Conservation (phyloP, 2,113 vertebrate genomes). For the Delphinus delphis region DNA sequence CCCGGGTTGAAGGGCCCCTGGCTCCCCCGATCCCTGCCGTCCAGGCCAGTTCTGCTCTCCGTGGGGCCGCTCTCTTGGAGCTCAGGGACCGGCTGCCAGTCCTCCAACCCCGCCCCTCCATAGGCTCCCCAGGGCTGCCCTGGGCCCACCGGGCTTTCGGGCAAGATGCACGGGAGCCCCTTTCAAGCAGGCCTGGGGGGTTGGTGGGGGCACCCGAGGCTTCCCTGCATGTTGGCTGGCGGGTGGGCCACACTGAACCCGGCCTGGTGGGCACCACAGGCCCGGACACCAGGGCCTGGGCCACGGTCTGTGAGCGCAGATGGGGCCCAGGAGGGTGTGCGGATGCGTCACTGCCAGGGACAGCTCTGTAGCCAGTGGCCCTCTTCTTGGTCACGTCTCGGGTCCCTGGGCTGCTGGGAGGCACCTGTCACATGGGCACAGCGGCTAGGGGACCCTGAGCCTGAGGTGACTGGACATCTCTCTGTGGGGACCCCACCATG, state of each 20-base stretch:
- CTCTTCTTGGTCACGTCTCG: rapidly evolving
- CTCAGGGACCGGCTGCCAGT: background rate
- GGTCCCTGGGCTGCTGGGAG: background rate
- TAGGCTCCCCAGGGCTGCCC: background rate
- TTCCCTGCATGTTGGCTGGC: too few species aligned
- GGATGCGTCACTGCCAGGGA: background rate
- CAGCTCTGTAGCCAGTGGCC: rapidly evolving
- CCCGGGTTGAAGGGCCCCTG: rapidly evolving
- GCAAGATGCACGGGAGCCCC: background rate
- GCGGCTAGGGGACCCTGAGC: rapidly evolving
- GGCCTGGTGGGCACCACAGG: too few species aligned
- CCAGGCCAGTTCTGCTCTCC: background rate
- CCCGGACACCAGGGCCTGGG: rapidly evolving
- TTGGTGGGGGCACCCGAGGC: rapidly evolving
- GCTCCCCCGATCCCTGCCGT: rapidly evolving
- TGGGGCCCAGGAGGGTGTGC: background rate
- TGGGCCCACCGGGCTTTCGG: background rate
- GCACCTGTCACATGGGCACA: background rate
- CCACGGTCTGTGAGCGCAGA: background rate
- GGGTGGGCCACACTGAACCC: rapidly evolving
- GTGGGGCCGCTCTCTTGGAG: background rate
- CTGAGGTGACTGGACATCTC: rapidly evolving
- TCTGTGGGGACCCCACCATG: rapidly evolving
- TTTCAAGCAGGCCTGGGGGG: background rate
- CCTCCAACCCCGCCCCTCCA: rapidly evolving